These are phyloP conservation scores for Pachyrhynchus sulphureomaculatus DNA, from an alignment of 1,140 invertebrate species.

Conservation along the genomic window DNA sequence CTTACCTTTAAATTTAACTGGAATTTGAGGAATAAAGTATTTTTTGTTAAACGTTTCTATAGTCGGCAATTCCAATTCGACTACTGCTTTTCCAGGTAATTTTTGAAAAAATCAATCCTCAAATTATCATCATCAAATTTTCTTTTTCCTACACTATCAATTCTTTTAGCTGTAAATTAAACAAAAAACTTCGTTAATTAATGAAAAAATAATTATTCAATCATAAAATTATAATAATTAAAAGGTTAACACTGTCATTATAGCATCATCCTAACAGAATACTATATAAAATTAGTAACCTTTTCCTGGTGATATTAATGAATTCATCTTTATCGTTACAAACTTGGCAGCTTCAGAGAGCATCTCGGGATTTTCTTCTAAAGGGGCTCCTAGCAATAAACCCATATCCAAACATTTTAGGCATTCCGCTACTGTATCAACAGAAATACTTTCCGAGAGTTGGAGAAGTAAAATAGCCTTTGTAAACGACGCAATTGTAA, in stretches of 20 bases:
- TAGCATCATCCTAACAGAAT: too few relatives aligned
- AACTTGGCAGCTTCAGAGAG: constrained; percentile 58
- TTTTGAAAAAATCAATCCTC: constrained; percentile 29
- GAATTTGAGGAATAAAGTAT: constrained; percentile 60
- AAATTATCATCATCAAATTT: constrained; percentile 2
- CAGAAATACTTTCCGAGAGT: constrained; percentile 15
- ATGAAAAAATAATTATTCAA: too few relatives aligned
- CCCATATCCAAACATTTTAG: constrained; percentile 79
- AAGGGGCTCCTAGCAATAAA: constrained; percentile 75
- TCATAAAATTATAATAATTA: too few relatives aligned
- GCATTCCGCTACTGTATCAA: constrained; percentile 53
- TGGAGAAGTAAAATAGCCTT: constrained; percentile 41
- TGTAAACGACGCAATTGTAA: constrained; percentile 51
- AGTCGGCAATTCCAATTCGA: constrained; percentile 57
- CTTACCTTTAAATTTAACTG: constrained; percentile 62
- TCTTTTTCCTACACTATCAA: constrained; percentile 4
- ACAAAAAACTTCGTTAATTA: too few relatives aligned
- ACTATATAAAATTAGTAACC: too few relatives aligned
- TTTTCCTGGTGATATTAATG: neutral
- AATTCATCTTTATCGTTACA: constrained; percentile 28
- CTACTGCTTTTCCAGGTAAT: constrained; percentile 44
- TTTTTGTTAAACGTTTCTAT: constrained; percentile 64
- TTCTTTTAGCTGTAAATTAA: too few relatives aligned
- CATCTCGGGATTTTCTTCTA: constrained; percentile 54
- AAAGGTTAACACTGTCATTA: too few relatives aligned